phyloP scores from a whole-genome alignment of 2,113 vertebrate genomes.

The Neotragus moschatus region DNA sequence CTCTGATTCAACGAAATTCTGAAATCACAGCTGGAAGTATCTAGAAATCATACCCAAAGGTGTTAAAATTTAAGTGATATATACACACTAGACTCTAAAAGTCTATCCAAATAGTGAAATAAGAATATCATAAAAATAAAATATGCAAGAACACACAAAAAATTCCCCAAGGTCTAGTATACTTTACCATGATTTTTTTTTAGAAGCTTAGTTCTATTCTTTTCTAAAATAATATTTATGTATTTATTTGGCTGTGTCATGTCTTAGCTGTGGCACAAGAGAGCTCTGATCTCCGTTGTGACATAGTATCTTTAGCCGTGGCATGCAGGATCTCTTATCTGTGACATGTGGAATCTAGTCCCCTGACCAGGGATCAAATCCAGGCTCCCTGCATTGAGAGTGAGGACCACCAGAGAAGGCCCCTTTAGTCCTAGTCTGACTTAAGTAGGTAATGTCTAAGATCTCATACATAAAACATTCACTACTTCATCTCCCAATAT shows the following conservation, averaged over 20 bases:
- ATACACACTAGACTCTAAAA: not conserved
- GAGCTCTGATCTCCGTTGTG: not conserved
- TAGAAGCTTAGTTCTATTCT: not conserved
- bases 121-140: not conserved
- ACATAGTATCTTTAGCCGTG: not conserved
- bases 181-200: not conserved
- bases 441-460: not conserved
- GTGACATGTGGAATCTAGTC: not conserved
- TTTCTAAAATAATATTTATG: not conserved
- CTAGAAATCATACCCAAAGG: not conserved
- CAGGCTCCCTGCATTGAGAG: not conserved
- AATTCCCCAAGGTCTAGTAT: not conserved
- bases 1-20: not conserved
- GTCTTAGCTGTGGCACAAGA: not conserved
- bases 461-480: not conserved
- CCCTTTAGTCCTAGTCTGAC: not conserved
- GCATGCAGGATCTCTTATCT: not conserved
- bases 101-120: not conserved
- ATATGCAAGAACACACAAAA: not conserved
- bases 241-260: not conserved
- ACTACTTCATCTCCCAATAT: not conserved
- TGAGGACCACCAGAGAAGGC: not conserved
- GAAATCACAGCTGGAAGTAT: not conserved
- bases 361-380: not conserved
- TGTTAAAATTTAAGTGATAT: not conserved